phyloP scores from a whole-genome alignment of 1,140 invertebrate genomes.

The Sitodiplosis mosellana region DNA sequence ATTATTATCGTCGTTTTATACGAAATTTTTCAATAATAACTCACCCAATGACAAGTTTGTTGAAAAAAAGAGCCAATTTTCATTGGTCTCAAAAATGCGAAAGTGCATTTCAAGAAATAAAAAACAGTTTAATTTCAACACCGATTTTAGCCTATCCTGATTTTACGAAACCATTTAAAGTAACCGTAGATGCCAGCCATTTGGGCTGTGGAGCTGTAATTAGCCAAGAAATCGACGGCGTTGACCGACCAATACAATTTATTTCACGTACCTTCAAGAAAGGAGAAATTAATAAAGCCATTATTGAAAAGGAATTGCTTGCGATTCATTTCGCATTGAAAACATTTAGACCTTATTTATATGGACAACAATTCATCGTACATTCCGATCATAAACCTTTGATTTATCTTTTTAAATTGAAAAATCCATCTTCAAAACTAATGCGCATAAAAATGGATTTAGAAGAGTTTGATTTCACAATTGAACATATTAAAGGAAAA shows the following conservation, averaged over 20 bases:
- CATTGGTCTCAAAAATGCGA: neutral
- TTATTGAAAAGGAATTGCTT: conserved; percentile 15
- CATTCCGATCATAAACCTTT: conserved; percentile 22
- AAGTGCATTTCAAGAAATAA: neutral
- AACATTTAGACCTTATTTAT: neutral
- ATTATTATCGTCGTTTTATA: conserved; percentile 13
- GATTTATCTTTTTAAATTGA: too few species aligned
- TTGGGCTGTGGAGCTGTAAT: conserved; percentile 19
- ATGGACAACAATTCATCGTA: conserved; percentile 11
- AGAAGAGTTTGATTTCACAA: too few species aligned
- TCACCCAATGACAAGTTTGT: conserved; percentile 3
- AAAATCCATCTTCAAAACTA: too few species aligned
- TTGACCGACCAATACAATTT: neutral
- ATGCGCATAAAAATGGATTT: too few species aligned
- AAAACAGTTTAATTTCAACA: conserved; percentile 1
- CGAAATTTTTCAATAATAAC: conserved; percentile 9
- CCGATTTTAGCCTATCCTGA: neutral
- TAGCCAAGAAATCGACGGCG: conserved; percentile 8
- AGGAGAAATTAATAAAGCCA: conserved; percentile 1
- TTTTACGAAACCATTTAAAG: conserved; percentile 15
- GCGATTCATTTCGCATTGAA: neutral
- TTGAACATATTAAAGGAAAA: conserved; percentile 3
- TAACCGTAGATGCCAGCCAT: conserved; percentile 20
- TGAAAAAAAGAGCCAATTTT: neutral
- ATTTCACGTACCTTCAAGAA: too few species aligned